Conservation (phyloP, 2,797 vertebrate genomes). For the Pipistrellus kuhlii region DNA sequence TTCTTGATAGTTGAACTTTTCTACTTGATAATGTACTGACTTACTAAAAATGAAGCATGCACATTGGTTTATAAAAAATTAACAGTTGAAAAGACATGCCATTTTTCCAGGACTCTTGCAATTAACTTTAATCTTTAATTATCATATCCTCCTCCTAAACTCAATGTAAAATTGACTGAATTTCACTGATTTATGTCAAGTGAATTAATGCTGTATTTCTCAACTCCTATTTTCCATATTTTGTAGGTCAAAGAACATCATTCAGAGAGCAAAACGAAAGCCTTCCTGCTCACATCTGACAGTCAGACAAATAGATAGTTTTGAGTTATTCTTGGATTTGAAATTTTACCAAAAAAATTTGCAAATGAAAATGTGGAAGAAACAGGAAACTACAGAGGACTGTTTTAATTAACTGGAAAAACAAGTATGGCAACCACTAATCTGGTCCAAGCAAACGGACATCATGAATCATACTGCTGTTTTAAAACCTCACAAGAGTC, state of each 20-base stretch:
- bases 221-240: constrained; percentile 50
- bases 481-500: constrained; percentile 64
- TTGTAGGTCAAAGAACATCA: constrained; percentile 47
- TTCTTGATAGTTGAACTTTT: constrained; percentile 8
- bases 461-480: constrained; percentile 68
- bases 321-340: constrained; percentile 74
- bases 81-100: constrained; percentile 22
- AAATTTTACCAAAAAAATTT: constrained; percentile 75
- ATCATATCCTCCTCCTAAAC: constrained; percentile 5
- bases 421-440: constrained; percentile 68
- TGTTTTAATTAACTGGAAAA: constrained; percentile 73
- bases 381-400: constrained; percentile 71
- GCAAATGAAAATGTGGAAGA: constrained; percentile 74
- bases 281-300: constrained; percentile 33
- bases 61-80: constrained; percentile 46
- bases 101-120: constrained; percentile 48
- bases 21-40: constrained; percentile 30
- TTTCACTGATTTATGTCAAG: background rate
- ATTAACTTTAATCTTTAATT: constrained; percentile 59
- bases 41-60: constrained; percentile 9
- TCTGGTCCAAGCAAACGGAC: constrained; percentile 64
- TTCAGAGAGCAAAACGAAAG: constrained; percentile 14
- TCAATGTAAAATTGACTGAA: constrained; percentile 51
- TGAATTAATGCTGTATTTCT: constrained; percentile 47
- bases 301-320: constrained; percentile 65